These are phyloP conservation scores for Polylopha cassiicola DNA, from an alignment of 2,888 invertebrate genomes.

Conservation along the genomic window DNA sequence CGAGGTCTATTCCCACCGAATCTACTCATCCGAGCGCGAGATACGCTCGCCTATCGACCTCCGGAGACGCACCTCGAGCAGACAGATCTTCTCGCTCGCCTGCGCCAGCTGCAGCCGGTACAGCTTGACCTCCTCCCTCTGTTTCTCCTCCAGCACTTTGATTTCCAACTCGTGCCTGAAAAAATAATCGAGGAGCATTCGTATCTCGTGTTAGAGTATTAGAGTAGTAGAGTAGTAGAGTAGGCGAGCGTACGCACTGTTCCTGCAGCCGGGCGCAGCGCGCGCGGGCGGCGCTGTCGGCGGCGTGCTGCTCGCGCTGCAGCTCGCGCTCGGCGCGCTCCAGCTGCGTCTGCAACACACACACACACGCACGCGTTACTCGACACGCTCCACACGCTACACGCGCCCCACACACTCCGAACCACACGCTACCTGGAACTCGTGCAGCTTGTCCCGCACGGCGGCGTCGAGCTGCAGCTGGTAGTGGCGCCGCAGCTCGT, in stretches of 20 bases:
- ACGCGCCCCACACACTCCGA: no score
- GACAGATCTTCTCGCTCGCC: constrained; percentile 80
- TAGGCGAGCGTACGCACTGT: constrained; percentile 49
- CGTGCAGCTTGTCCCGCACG: constrained; percentile 84
- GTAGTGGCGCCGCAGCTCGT: constrained; percentile 84
- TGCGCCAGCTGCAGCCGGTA: constrained; percentile 84
- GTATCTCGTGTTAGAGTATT: no score
- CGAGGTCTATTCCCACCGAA: no score
- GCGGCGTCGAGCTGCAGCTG: constrained; percentile 89
- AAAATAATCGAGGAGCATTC: constrained; percentile 8
- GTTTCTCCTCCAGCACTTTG: constrained; percentile 86
- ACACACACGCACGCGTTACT: no score
- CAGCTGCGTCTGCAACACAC: no score
- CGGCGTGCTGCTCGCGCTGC: constrained; percentile 80
- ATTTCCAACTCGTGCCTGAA: constrained; percentile 84
- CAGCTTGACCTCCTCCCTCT: constrained; percentile 85
- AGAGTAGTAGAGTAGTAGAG: no score
- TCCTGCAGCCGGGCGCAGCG: constrained; percentile 83
- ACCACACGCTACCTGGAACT: no score
- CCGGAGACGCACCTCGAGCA: constrained; percentile 76
- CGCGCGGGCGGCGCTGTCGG: constrained; percentile 83
- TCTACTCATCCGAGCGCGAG: neutral
- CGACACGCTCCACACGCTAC: no score
- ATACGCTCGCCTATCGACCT: neutral
- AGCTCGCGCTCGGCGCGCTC: constrained; percentile 82